Percentiles rank a stretch among this genome's conserved stretches.
Evolutionary conservation across 2,888 invertebrate species (phyloP).

Genomic region (Scelioninae gen. 2): DNA sequence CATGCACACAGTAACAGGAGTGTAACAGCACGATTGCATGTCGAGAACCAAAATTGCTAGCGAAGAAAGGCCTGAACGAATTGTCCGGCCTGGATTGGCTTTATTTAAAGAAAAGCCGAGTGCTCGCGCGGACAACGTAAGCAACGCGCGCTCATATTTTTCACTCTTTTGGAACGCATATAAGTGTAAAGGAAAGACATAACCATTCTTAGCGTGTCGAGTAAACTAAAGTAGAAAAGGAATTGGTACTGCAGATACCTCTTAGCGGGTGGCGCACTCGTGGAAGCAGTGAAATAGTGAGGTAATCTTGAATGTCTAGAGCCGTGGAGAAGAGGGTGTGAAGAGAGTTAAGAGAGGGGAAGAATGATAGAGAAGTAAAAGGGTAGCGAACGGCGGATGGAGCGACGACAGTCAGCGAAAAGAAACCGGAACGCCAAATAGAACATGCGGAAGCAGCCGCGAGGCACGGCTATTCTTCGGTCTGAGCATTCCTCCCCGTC

Average conservation of each 20-base stretch:
- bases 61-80: no score
- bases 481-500: conserved; percentile 70
- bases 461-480: conserved; percentile 67
- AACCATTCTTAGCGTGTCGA: conserved; percentile 40
- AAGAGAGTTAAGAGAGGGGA: conserved; percentile 52
- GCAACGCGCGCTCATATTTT: background rate
- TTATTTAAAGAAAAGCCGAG: conserved; percentile 12
- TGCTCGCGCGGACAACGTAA: conserved; percentile 1
- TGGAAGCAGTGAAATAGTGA: conserved; percentile 71
- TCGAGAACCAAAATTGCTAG: no score
- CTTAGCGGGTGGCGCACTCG: conserved; percentile 70
- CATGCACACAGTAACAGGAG: no score
- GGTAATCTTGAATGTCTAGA: conserved; percentile 71
- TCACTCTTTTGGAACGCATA: background rate
- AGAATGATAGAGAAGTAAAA: conserved; percentile 49
- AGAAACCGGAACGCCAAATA: conserved; percentile 58
- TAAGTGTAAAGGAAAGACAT: conserved; percentile 29
- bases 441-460: conserved; percentile 62
- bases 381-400: conserved; percentile 57
- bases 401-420: conserved; percentile 47
- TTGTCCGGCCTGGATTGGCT: no score
- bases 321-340: conserved; percentile 61
- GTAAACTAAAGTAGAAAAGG: conserved; percentile 55
- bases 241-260: conserved; percentile 72
- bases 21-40: no score